These are phyloP conservation scores for Venustoraphidia nigricollis DNA, from an alignment of 2,888 invertebrate genomes.

Conservation along the genomic window DNA sequence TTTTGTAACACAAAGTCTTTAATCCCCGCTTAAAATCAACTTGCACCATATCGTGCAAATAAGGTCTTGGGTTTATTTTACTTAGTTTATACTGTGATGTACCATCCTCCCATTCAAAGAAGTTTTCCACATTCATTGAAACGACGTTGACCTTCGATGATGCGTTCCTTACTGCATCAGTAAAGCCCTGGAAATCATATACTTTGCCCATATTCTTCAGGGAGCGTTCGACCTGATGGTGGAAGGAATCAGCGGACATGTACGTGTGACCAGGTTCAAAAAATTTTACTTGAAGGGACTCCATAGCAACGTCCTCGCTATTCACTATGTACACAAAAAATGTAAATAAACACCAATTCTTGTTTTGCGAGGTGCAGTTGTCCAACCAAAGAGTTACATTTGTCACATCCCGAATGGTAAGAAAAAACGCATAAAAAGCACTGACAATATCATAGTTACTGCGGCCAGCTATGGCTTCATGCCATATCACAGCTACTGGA, in stretches of 20 bases:
- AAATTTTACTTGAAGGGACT: constrained; percentile 11
- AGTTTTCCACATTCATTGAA: constrained; percentile 12
- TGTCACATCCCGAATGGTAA: constrained; percentile 8
- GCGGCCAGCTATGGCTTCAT: constrained; percentile 10
- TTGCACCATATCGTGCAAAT: not conserved
- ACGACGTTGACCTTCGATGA: constrained; percentile 9
- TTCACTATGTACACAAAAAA: constrained; percentile 11
- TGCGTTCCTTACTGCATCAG: constrained; percentile 12
- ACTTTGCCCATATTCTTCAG: constrained; percentile 14
- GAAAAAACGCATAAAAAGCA: constrained; percentile 8
- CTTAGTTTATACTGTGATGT: constrained; percentile 13
- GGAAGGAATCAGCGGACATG: constrained; percentile 19
- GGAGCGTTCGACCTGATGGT: constrained; percentile 18
- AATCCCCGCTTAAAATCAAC: constrained; percentile 5
- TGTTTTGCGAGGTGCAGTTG: constrained; percentile 11
- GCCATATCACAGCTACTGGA: constrained; percentile 11
- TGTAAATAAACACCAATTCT: constrained; percentile 10
- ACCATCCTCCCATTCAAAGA: constrained; percentile 14
- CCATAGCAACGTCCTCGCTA: constrained; percentile 3
- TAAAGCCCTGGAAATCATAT: constrained; percentile 13
- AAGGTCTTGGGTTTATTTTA: constrained; percentile 6
- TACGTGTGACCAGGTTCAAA: constrained; percentile 18
- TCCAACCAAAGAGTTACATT: constrained; percentile 12
- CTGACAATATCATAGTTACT: constrained; percentile 11
- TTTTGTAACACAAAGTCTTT: constrained; percentile 13